Percentiles rank a stretch among this genome's conserved stretches.
phyloP scores from a whole-genome alignment of 2,888 invertebrate species.

The Antitype chi region DNA sequence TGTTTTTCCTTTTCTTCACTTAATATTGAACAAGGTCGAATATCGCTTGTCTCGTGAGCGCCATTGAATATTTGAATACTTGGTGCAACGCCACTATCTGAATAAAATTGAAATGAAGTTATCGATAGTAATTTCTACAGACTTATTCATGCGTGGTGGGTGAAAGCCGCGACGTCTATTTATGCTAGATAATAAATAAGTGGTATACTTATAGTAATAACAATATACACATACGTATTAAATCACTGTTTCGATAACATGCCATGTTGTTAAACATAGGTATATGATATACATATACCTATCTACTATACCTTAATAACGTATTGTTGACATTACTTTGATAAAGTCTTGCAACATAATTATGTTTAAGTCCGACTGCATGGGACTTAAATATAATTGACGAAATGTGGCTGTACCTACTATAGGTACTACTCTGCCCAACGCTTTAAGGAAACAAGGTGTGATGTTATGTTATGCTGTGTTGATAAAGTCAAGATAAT shows the following conservation, averaged over 20 bases:
- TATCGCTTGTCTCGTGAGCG: neutral
- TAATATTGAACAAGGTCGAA: slow-evolving; percentile 14
- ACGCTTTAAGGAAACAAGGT: too few relatives aligned
- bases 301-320: too few relatives aligned
- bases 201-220: neutral
- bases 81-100: slow-evolving; percentile 10
- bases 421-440: too few relatives aligned
- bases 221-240: neutral
- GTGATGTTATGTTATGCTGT: too few relatives aligned
- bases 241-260: neutral
- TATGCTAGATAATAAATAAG: neutral
- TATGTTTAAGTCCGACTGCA: too few relatives aligned
- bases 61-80: slow-evolving; percentile 12
- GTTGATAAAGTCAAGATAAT: slow-evolving; percentile 21
- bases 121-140: neutral
- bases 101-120: neutral
- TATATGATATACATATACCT: neutral
- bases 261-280: neutral
- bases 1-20: slow-evolving; percentile 23
- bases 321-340: neutral
- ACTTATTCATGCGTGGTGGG: neutral
- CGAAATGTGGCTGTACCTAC: too few relatives aligned
- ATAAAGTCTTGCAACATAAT: neutral
- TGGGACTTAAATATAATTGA: too few relatives aligned
- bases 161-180: neutral